Evolutionary conservation across 2,888 invertebrate species (phyloP).

Genomic region (Rhabditoides inermis): DNA sequence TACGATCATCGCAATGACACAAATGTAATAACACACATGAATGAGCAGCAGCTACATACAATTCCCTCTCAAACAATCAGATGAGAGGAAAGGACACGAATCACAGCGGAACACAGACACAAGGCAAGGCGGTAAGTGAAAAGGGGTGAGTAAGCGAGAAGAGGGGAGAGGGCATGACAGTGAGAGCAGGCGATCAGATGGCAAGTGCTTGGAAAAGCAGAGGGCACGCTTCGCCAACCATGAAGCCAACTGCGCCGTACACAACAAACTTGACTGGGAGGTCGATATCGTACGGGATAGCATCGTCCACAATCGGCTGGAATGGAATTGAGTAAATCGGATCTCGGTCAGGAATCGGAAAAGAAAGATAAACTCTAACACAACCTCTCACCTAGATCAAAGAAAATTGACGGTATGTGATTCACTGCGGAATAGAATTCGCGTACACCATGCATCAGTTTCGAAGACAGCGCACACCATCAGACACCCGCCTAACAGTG

Average conservation of each 20-base stretch:
- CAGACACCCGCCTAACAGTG: too few relatives aligned
- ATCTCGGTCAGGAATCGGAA: background rate
- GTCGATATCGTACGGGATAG: slow-evolving; percentile 26
- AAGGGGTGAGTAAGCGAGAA: background rate
- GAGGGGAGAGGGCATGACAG: background rate
- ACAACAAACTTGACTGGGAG: slow-evolving; percentile 22
- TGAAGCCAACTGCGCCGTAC: slow-evolving; percentile 20
- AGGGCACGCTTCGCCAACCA: slow-evolving; percentile 18
- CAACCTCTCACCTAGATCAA: background rate
- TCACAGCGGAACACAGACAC: background rate
- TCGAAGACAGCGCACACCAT: too few relatives aligned
- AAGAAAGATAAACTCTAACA: background rate
- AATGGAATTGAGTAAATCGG: slow-evolving; percentile 2
- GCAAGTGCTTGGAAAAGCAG: slow-evolving; percentile 12
- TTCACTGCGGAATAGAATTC: too few relatives aligned
- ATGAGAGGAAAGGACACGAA: too few relatives aligned
- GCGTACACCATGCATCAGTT: too few relatives aligned
- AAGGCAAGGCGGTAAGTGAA: background rate
- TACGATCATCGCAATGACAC: too few relatives aligned
- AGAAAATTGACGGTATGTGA: background rate
- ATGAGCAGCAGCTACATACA: too few relatives aligned
- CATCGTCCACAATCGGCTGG: slow-evolving; percentile 11
- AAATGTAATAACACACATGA: too few relatives aligned
- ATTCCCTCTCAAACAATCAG: too few relatives aligned
- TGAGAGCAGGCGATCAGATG: slow-evolving; percentile 9